Evolutionary conservation across 2,113 vertebrate species (phyloP).

Genomic region (Cinclus mexicanus): DNA sequence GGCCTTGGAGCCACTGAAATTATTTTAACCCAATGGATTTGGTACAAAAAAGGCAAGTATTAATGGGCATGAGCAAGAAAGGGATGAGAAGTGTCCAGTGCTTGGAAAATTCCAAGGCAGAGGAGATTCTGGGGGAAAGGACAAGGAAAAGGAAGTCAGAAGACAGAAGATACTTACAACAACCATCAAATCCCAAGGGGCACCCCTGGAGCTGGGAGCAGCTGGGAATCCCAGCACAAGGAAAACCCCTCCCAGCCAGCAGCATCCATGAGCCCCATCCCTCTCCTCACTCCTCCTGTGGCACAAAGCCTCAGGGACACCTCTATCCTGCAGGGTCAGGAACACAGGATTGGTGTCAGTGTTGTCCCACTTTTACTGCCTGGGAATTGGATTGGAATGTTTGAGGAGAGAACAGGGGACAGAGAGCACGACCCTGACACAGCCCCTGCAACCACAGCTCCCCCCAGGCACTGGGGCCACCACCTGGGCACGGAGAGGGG

Average conservation of each 20-base stretch:
- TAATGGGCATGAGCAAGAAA: neutral
- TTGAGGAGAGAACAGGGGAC: neutral
- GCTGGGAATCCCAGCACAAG: neutral
- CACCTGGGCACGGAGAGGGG: neutral
- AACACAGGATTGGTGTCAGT: fast-evolving
- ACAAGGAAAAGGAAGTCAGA: neutral
- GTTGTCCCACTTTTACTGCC: neutral
- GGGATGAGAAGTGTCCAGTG: neutral
- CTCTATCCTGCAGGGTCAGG: neutral
- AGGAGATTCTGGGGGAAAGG: neutral
- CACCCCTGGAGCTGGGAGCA: neutral
- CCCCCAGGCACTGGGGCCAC: neutral
- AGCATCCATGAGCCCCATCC: neutral
- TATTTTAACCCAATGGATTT: neutral
- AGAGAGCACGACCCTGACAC: neutral
- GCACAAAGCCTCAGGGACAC: neutral
- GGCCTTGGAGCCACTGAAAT: neutral
- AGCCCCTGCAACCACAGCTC: slow-evolving; percentile 16
- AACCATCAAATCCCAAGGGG: too few species aligned
- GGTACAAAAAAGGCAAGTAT: neutral
- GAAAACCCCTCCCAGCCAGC: neutral
- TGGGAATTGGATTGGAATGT: slow-evolving; percentile 19
- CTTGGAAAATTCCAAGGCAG: neutral
- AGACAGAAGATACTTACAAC: neutral
- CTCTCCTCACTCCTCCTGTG: fast-evolving